Evolutionary conservation across 1,140 invertebrate species (phyloP).

Genomic region (Vollenhovia emeryi): DNA sequence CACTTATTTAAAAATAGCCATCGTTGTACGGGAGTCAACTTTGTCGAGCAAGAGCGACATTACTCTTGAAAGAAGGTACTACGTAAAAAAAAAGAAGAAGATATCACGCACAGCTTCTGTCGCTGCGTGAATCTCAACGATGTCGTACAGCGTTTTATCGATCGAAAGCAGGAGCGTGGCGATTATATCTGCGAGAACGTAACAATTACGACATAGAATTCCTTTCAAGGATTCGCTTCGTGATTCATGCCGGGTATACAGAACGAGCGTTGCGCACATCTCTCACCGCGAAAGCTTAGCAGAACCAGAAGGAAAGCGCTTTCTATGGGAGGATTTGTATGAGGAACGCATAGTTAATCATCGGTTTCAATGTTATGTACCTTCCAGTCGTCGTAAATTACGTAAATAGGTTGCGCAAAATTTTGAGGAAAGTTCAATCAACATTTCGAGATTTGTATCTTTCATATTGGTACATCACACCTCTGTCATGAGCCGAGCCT

Average conservation of each 20-base stretch:
- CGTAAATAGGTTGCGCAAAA: not conserved
- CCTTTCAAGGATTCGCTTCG: slow-evolving; percentile 49
- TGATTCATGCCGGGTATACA: slow-evolving; percentile 39
- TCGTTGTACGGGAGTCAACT: not conserved
- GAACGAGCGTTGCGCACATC: slow-evolving; percentile 13
- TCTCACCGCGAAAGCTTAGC: slow-evolving; percentile 18
- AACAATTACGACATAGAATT: slow-evolving; percentile 57
- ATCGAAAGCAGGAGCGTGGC: not conserved
- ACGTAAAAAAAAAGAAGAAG: not conserved
- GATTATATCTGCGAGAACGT: slow-evolving; percentile 45
- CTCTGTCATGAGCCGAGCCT: not conserved
- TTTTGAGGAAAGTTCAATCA: not conserved
- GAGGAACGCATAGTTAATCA: not conserved
- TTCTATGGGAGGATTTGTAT: slow-evolving; percentile 8
- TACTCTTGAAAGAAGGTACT: slow-evolving; percentile 10
- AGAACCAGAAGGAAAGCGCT: slow-evolving; percentile 2
- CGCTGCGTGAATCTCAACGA: not conserved
- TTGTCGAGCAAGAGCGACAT: not conserved
- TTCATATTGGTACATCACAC: not conserved
- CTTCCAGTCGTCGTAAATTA: not conserved
- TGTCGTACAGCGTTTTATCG: slow-evolving; percentile 21
- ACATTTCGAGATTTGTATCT: not conserved
- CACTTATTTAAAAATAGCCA: not conserved
- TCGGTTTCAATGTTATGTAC: not conserved
- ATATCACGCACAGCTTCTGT: not conserved